Evolutionary conservation across 2,888 invertebrate genomes (phyloP).

Genomic region (Amiota communis): DNA sequence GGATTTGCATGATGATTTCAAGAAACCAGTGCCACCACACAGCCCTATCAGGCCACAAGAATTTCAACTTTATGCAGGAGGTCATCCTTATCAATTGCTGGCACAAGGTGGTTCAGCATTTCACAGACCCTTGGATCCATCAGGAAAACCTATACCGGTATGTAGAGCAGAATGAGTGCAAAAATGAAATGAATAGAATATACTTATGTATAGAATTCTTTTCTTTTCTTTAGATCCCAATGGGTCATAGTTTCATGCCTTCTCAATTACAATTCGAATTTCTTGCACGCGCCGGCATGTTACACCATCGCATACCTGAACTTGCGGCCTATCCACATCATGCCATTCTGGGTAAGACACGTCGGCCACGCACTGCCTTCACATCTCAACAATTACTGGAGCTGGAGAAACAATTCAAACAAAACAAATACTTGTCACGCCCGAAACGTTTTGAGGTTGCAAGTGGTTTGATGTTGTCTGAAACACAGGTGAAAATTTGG

Average conservation of each 20-base stretch:
- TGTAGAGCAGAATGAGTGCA: constrained; percentile 49
- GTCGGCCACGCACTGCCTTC: constrained; percentile 97
- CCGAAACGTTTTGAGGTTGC: constrained; percentile 99
- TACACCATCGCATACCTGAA: constrained; percentile 91
- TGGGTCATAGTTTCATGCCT: constrained; percentile 74
- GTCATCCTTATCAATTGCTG: constrained; percentile 75
- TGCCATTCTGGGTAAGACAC: constrained; percentile 87
- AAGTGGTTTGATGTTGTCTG: constrained; percentile 96
- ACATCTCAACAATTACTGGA: constrained; percentile 96
- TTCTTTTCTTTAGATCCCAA: constrained; percentile 68
- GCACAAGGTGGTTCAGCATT: constrained; percentile 75
- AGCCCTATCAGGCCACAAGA: constrained; percentile 72
- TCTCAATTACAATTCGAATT: constrained; percentile 81
- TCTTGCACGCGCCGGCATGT: constrained; percentile 92
- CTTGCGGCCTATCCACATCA: constrained; percentile 84
- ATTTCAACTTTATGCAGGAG: constrained; percentile 72
- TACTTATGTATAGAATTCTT: not conserved
- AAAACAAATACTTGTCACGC: constrained; percentile 98
- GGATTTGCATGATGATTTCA: constrained; percentile 72
- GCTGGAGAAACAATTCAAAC: constrained; percentile 97
- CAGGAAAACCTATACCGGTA: constrained; percentile 72
- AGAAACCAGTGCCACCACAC: constrained; percentile 73
- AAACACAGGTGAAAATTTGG: constrained; percentile 99
- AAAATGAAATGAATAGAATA: not conserved
- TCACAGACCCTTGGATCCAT: constrained; percentile 75